These are phyloP conservation scores for Laticauda colubrina DNA, from an alignment of 2,113 vertebrate genomes.

Conservation along the genomic window DNA sequence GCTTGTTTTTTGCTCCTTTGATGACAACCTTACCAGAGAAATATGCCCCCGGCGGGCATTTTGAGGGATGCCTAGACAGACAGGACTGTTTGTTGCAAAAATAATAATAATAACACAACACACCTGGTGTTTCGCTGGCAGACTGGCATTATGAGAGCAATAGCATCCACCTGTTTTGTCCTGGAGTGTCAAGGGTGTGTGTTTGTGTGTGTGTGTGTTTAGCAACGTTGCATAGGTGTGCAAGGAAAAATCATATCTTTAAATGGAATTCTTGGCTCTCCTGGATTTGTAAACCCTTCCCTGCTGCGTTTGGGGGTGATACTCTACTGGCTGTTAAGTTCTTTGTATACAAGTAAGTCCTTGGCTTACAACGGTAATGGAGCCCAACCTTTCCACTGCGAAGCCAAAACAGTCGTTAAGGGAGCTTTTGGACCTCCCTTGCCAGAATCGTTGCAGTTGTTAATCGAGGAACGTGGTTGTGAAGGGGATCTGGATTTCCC, in stretches of 20 bases:
- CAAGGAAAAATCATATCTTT: background rate
- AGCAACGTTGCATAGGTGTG: background rate
- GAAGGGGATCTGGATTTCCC: too few species aligned
- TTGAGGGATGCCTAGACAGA: background rate
- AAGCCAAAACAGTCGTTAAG: too few species aligned
- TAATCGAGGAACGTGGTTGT: too few species aligned
- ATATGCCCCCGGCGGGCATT: background rate
- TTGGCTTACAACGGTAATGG: too few species aligned
- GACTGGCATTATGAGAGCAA: background rate
- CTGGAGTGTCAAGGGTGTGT: too few species aligned
- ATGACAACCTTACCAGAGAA: background rate
- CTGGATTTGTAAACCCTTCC: background rate
- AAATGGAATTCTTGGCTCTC: background rate
- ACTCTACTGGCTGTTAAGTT: background rate
- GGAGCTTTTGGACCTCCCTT: too few species aligned
- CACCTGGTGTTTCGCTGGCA: background rate
- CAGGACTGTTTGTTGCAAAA: background rate
- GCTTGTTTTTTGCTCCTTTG: background rate
- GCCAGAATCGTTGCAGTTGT: too few species aligned
- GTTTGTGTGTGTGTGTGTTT: too few species aligned
- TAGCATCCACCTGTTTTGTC: background rate
- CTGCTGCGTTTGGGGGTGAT: background rate
- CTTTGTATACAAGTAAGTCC: too few species aligned
- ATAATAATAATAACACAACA: too few species aligned
- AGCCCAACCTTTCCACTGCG: too few species aligned